Base-by-base conservation (phyloP, 1,140 invertebrate species). In the Lysiphlebus fabarum region DNA sequence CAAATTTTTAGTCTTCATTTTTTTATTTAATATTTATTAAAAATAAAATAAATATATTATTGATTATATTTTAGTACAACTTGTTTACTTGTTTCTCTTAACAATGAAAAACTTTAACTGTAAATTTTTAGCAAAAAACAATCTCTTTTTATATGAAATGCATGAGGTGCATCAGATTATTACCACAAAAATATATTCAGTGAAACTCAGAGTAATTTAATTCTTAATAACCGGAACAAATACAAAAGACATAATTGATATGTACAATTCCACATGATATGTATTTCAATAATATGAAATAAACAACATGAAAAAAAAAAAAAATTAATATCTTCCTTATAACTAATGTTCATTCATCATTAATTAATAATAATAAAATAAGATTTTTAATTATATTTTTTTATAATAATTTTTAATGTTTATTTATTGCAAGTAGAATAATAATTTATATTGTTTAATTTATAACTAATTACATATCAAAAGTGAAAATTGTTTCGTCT, bases 131-230 rank as follows among this genome's bases (percentile, higher is more conserved):
- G 53, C 59, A 40, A 49, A 26, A 26, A 6, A 43, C 34, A 44
- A 34, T 49, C 58, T 41, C 58, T 67, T 69, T 73, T 71, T 72
- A 72, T 50, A 55, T 53, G 50, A 51, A 62, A 65, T 59, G 68
- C 70, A 41, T 63, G 45, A 67, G 45, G 65, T 62, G 65, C 50
- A 69, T 69, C 65, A 17, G 17, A 61, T 56, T 11, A 58, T 57
- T 42, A 48, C 54, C 64, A 70, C 12, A 49, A 26, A 47, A 9
- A 17, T 49, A 49, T 61, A 56, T 62, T 59, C 61, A 59, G 61
- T 59, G 61, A 62, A 62, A 62, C 53, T 62, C 49, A 40, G 41
- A 8, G 41, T 53, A 26, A 53, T 59, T 49, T 33, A 53, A 34
- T n/a, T 42, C 43, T 59, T 42, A 59, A 59, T 42, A 42, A 59